phyloP scores from a whole-genome alignment of 2,113 vertebrate species.

The Epinephelus lanceolatus region DNA sequence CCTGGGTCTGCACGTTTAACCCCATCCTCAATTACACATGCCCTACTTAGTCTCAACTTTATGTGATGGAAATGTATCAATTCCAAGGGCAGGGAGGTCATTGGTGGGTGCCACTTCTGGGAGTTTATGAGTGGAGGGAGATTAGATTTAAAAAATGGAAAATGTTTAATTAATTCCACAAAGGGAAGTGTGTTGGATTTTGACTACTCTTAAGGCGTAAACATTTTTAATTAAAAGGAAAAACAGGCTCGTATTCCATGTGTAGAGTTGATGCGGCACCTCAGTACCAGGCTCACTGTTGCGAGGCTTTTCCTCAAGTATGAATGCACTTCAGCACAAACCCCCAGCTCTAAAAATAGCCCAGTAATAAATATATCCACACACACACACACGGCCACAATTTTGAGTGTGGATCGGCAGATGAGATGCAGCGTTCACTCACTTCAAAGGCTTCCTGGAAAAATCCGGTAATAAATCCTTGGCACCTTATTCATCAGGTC shows the following conservation, averaged over 20 bases:
- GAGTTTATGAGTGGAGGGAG: slow-evolving; percentile 1
- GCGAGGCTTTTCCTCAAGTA: slow-evolving; percentile 54
- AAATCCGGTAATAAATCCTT: slow-evolving; percentile 63
- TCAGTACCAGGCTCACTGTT: slow-evolving; percentile 27
- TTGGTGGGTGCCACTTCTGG: slow-evolving; percentile 4
- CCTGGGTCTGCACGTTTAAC: slow-evolving; percentile 57
- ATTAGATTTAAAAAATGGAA: slow-evolving; percentile 17
- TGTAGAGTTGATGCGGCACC: slow-evolving; percentile 11
- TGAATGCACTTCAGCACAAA: slow-evolving; percentile 66
- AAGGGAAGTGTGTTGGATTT: slow-evolving; percentile 40
- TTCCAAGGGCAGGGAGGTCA: slow-evolving; percentile 32
- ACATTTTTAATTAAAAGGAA: slow-evolving; percentile 63
- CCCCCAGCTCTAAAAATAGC: slow-evolving; percentile 75
- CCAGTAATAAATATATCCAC: slow-evolving; percentile 64
- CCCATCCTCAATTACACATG: slow-evolving; percentile 40
- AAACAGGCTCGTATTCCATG: slow-evolving; percentile 26
- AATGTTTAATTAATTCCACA: slow-evolving; percentile 58
- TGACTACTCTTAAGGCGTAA: slow-evolving; percentile 45
- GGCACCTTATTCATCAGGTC: slow-evolving; percentile 49
- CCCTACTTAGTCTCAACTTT: slow-evolving; percentile 23
- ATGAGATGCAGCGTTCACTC: slow-evolving; percentile 48
- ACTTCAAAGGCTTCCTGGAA: slow-evolving; percentile 66
- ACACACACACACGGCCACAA: slow-evolving; percentile 20
- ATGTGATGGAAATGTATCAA: slow-evolving; percentile 36
- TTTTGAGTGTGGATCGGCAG: slow-evolving; percentile 45